Conservation (phyloP, 37 sponge, comb jelly and placozoan genomes). For the Ianthella basta region DNA sequence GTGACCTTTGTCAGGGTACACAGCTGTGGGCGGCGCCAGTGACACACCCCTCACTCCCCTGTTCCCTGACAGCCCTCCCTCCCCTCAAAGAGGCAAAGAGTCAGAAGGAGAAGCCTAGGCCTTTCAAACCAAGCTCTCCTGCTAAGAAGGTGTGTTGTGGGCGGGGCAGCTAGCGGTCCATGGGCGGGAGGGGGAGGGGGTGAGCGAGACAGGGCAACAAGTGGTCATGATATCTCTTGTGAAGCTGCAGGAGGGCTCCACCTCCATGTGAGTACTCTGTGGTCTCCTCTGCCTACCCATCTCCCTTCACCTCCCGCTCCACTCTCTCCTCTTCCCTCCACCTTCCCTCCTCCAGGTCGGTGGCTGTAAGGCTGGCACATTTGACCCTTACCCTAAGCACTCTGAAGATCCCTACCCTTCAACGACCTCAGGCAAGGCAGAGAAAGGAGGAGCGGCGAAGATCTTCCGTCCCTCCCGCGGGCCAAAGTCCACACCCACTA, state of each 20-base stretch:
- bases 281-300: background rate
- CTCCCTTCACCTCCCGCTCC: too few species aligned
- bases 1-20: too few species aligned
- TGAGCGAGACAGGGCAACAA: too few species aligned
- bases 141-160: constrained; percentile 77
- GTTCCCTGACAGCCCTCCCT: constrained; percentile 31
- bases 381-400: constrained; percentile 90
- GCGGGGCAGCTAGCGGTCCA: background rate
- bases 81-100: constrained; percentile 33
- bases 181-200: background rate
- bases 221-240: background rate
- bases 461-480: constrained; percentile 79
- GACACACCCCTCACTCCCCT: background rate
- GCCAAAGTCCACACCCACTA: constrained; percentile 71
- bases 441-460: constrained; percentile 18
- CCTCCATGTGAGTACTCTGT: background rate
- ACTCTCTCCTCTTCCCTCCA: background rate
- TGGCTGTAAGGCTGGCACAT: constrained; percentile 95
- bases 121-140: constrained; percentile 91
- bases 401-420: constrained; percentile 79
- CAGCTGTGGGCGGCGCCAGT: background rate
- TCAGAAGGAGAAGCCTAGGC: constrained; percentile 70
- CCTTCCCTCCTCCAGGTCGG: constrained; percentile 47
- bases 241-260: background rate
- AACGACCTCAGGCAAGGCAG: background rate